Conservation (phyloP, 1,140 invertebrate species). For the Saccostrea glomerata region DNA sequence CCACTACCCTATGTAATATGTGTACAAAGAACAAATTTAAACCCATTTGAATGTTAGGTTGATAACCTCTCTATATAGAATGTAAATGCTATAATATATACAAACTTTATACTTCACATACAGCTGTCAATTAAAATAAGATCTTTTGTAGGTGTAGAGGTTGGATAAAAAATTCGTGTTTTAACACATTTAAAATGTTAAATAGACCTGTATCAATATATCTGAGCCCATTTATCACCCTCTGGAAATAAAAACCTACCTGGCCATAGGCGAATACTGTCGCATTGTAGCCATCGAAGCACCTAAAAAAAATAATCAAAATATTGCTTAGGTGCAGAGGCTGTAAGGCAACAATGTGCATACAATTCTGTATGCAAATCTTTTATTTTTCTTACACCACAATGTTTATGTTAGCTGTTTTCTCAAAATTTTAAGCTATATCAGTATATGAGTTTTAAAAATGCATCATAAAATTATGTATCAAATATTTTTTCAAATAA, state of each 20-base stretch:
- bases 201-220: not conserved
- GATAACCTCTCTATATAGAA: not conserved
- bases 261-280: constrained; percentile 82
- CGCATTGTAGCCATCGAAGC: constrained; percentile 81
- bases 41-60: not conserved
- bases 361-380: not conserved
- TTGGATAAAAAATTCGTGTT: constrained; percentile 14
- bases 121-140: constrained; percentile 3
- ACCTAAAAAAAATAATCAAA: constrained; percentile 67
- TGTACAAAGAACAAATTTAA: not conserved
- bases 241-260: constrained; percentile 70
- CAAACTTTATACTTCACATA: constrained; percentile 21
- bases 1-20: too few relatives aligned
- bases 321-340: not conserved
- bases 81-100: not conserved
- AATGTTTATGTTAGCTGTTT: too few relatives aligned
- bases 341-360: not conserved
- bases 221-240: not conserved
- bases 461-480: too few relatives aligned
- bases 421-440: too few relatives aligned
- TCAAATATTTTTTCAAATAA: too few relatives aligned
- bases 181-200: constrained; percentile 1
- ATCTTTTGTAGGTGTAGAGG: not conserved
- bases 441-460: too few relatives aligned
- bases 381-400: too few relatives aligned